These are phyloP conservation scores for Hypomecis atomaria DNA, from an alignment of 2,888 invertebrate genomes.

Conservation along the genomic window DNA sequence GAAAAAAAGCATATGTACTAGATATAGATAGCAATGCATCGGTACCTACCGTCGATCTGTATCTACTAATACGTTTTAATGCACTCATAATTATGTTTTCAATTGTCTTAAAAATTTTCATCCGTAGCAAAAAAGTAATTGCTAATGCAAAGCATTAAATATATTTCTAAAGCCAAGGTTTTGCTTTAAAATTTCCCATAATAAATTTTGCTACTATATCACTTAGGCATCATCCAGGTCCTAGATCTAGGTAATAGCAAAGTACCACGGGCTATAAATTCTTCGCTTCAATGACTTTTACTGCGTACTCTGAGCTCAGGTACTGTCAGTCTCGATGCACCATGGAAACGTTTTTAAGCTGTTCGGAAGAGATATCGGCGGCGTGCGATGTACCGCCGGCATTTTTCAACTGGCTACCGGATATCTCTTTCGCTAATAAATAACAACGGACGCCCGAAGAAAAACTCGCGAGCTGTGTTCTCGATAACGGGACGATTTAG, in stretches of 20 bases:
- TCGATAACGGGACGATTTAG: conserved; percentile 46
- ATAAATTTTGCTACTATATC: too few relatives aligned
- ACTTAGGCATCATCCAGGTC: background rate
- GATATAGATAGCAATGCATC: too few relatives aligned
- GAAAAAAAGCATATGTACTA: too few relatives aligned
- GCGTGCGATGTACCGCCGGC: conserved; percentile 57
- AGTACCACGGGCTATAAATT: background rate
- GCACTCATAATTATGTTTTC: too few relatives aligned
- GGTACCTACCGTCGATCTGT: too few relatives aligned
- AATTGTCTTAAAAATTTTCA: too few relatives aligned
- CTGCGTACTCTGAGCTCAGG: background rate
- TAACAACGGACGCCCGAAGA: conserved; percentile 52
- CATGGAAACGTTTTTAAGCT: conserved; percentile 65
- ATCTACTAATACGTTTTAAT: too few relatives aligned
- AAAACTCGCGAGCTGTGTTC: conserved; percentile 49
- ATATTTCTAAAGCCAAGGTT: too few relatives aligned
- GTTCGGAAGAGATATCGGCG: conserved; percentile 70
- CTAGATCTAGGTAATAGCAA: background rate
- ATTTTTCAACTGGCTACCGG: conserved; percentile 65
- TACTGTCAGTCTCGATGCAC: conserved; percentile 28
- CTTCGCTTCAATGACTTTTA: conserved; percentile 4
- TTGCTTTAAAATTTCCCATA: too few relatives aligned
- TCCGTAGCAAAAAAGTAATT: too few relatives aligned
- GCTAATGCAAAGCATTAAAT: too few relatives aligned
- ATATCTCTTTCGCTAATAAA: conserved; percentile 65